Evolutionary conservation across 1,140 invertebrate genomes (phyloP), one percentile per base, ranked within the genome.

Genomic region (Drosophila biarmipes): DNA sequence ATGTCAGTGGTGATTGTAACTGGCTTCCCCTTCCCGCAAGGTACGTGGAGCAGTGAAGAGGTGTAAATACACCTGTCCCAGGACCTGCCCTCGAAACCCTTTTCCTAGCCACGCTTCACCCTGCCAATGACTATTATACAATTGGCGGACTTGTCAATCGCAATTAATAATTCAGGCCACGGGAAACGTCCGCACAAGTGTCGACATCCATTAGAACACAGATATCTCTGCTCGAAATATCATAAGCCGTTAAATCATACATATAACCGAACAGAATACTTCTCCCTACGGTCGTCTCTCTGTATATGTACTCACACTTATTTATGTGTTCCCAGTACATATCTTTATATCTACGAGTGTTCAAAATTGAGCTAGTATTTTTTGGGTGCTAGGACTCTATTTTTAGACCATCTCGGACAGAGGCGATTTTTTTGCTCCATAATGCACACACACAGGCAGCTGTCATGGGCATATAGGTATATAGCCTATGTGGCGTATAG

Each of bases 331-430:
- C 46, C 57, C 43, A 63, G 74, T 54, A 72, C 35, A 78, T 77
- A 78, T 62, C 17, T 63, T 29, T 63, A 73, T 63, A 57, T 59
- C 37, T 67, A 68, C 45, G 31, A 74, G 27, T 58, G 46, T 66
- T 56, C 55, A 56, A 37, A 66, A 64, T 74, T 75, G 62, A 59
- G 73, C 73, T 75, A 68, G 73, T 76, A 77, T 77, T 76, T 76
- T 68, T 76, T 51, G 73, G 80, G 55, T 87, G 81, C 81, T 82
- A 86, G 76, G 31, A 67, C 54, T 78, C 84, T 86, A 86, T 86
- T 86, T 86, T 72, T 86, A 86, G 81, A 53, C 52, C 75, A 81
- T 78, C 73, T 77, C 73, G 55, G 73, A 35, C 71, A 73, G 69
- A 62, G 57, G 56, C 68, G 24, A 62, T 77, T 51, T 77, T 74